These are phyloP conservation scores for Brassicogethes aeneus DNA, from an alignment of 2,888 invertebrate species.

Conservation along the genomic window DNA sequence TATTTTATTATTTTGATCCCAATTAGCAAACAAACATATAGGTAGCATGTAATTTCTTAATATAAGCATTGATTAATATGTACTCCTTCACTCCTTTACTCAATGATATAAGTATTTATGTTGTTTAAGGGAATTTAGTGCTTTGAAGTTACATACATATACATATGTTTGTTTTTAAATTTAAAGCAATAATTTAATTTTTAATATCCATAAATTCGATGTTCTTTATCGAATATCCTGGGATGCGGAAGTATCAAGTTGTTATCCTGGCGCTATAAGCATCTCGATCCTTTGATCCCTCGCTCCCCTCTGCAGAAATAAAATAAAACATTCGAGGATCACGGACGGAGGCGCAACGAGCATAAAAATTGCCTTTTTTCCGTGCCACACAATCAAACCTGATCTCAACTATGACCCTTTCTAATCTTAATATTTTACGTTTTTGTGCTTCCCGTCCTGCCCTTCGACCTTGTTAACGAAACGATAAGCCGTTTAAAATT, in stretches of 20 bases:
- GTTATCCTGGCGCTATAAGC: constrained; percentile 1
- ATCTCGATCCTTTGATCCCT: constrained; percentile 23
- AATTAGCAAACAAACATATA: too few species aligned
- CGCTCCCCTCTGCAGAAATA: constrained; percentile 24
- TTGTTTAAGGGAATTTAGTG: too few species aligned
- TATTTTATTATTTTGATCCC: too few species aligned
- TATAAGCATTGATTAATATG: too few species aligned
- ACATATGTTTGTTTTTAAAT: too few species aligned
- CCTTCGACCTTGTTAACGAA: constrained; percentile 1
- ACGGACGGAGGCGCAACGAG: constrained; percentile 27
- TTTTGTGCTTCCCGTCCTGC: constrained; percentile 9
- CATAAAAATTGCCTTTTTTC: constrained; percentile 37
- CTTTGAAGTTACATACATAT: too few species aligned
- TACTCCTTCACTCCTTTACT: too few species aligned
- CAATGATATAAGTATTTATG: too few species aligned
- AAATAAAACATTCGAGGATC: constrained; percentile 26
- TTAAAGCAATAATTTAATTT: neutral
- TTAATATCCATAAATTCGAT: too few species aligned
- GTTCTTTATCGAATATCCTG: neutral
- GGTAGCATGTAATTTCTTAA: too few species aligned
- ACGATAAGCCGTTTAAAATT: neutral
- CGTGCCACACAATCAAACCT: constrained; percentile 30
- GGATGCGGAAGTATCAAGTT: neutral
- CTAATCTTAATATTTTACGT: constrained; percentile 33
- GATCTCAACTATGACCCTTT: constrained; percentile 27